phyloP scores from a whole-genome alignment of 2,113 vertebrate genomes.

The Rhabdornis inornatus region DNA sequence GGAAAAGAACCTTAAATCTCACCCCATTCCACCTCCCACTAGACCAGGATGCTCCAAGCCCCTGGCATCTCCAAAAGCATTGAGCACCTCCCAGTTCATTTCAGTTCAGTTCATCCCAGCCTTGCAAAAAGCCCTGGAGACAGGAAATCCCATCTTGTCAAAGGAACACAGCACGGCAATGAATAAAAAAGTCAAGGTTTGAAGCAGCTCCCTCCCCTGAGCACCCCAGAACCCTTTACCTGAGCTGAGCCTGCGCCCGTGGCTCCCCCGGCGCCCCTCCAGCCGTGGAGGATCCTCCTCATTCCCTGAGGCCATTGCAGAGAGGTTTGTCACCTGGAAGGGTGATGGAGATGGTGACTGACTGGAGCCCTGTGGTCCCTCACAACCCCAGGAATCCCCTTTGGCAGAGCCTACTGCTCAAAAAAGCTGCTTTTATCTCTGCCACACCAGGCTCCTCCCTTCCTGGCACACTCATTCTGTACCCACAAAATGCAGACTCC shows the following conservation, averaged over 20 bases:
- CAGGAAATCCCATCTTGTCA: not conserved
- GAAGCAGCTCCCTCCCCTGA: not conserved
- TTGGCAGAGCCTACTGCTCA: rapidly evolving
- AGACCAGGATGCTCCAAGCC: not conserved
- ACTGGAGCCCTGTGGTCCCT: not conserved
- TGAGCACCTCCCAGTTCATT: rapidly evolving
- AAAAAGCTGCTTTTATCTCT: not conserved
- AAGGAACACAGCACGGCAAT: not conserved
- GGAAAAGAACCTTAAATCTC: not conserved
- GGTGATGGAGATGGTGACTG: not conserved
- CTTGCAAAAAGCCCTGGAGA: not conserved
- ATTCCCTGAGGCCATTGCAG: constrained; percentile 47
- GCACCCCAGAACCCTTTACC: not conserved
- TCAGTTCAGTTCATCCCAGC: rapidly evolving
- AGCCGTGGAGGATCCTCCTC: not conserved
- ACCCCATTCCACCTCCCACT: rapidly evolving
- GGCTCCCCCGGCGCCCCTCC: not conserved
- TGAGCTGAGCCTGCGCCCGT: not conserved
- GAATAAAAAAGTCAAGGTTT: not conserved
- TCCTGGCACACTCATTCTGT: too few species aligned
- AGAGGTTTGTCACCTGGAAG: not conserved
- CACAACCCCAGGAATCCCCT: not conserved
- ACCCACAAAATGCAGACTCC: rapidly evolving
- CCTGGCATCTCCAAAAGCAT: not conserved
- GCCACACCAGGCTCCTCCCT: not conserved